Base-by-base conservation (phyloP, 2,888 invertebrate species). In the Athalia cordata region DNA sequence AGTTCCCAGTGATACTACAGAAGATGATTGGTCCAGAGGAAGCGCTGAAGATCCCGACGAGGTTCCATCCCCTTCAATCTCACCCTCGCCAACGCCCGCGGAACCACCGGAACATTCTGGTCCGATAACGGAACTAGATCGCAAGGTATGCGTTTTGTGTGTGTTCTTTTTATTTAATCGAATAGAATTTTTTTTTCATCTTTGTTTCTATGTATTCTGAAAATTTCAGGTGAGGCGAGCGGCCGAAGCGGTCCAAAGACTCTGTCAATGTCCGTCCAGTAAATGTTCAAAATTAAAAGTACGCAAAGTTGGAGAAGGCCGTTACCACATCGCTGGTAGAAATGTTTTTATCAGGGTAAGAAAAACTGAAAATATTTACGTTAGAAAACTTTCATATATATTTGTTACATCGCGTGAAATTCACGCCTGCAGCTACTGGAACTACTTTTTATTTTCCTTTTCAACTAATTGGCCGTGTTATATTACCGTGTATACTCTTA, bases 261-360 rank as follows among this genome's bases (percentile, higher is more conserved):
- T 94, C 86, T 96, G 96, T 90, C 94, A 93, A 87, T 96, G 95
- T 89, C 92, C 93, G 82, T 92, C 93, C 74, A 94, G 93, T 76
- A 94, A 93, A 86, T 95, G 95, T 89, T 93, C 94, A 81, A 95
- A 94, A 87, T 90, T 96, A 85, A 94, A 94, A 90, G 94, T 95
- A 82, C 94, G 94, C 87, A 95, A 96, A 90, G 94, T 97, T 74
- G 95, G 96, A 78, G 97, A 97, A 91, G 97, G 97, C 13, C 94
- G 95, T 80, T 97, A 97, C 91, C 94, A 95, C 88, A 96, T 97
- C 85, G 96, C 96, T 66, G 96, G 96, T 29, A 93, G 96, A 84
- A 96, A 95, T 86, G 96, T 97, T 77, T 97, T 97, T 89, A 96
- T 97, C 81, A 92, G 97, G 92, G 97, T 97, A 91, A 92, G 93